Evolutionary conservation across 2,797 vertebrate species (phyloP).

Genomic region (Manis javanica): DNA sequence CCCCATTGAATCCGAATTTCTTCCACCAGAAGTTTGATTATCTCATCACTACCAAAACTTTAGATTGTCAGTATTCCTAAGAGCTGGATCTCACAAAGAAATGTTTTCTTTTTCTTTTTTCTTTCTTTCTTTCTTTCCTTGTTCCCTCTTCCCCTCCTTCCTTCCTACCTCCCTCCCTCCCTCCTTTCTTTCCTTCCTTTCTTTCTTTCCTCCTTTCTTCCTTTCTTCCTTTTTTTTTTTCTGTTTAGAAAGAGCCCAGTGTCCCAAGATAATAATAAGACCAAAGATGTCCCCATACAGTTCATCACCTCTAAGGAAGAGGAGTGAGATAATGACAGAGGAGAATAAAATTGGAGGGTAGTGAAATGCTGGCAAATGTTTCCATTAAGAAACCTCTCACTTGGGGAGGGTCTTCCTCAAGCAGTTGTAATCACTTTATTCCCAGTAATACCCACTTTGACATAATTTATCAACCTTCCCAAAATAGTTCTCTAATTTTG

Average conservation of each 20-base stretch:
- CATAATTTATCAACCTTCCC: background rate
- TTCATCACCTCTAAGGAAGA: background rate
- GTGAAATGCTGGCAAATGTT: background rate
- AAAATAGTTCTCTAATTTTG: constrained; percentile 15
- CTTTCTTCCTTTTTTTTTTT: background rate
- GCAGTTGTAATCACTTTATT: background rate
- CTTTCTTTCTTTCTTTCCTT: background rate
- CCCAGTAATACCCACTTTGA: background rate
- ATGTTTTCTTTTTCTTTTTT: background rate
- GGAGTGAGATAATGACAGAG: background rate
- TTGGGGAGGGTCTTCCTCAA: background rate
- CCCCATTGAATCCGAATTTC: background rate
- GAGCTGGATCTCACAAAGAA: background rate
- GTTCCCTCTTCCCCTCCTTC: too few relatives aligned
- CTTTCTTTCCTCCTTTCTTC: background rate
- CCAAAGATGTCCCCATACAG: background rate
- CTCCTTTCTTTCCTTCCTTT: too few relatives aligned
- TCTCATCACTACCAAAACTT: background rate
- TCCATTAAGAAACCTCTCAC: background rate
- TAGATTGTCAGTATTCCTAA: background rate
- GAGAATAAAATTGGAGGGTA: background rate
- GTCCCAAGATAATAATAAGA: background rate
- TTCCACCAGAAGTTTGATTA: background rate
- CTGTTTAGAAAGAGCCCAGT: background rate
- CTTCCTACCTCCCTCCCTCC: too few relatives aligned